phyloP scores from a whole-genome alignment of 2,888 invertebrate species.

The Archips xylosteana region DNA sequence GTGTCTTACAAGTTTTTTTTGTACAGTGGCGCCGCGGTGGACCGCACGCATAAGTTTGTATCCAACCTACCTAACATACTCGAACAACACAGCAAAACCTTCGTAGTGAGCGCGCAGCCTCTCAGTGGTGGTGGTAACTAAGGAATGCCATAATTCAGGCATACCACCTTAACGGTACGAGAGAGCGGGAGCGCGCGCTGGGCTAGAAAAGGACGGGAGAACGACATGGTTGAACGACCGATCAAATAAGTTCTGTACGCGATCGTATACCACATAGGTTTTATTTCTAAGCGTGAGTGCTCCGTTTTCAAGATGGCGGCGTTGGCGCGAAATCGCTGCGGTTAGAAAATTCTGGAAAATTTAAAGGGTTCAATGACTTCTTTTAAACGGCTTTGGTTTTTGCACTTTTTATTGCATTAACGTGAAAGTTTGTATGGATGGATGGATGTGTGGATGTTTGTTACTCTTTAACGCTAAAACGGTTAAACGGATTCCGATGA shows the following conservation, averaged over 20 bases:
- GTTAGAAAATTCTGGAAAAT: conserved; percentile 20
- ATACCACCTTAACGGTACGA: conserved; percentile 83
- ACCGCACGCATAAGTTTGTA: conserved; percentile 6
- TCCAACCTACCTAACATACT: conserved; percentile 52
- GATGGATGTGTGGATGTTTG: too few species aligned
- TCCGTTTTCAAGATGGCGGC: conserved; percentile 71
- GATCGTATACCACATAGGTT: conserved; percentile 80
- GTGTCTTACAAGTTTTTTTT: background rate
- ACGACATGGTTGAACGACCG: conserved; percentile 84
- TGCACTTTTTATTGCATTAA: too few species aligned
- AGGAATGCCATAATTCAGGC: conserved; percentile 84
- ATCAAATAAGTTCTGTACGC: conserved; percentile 84
- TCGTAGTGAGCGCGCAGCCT: conserved; percentile 74
- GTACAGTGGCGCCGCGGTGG: conserved; percentile 1
- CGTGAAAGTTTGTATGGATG: too few species aligned
- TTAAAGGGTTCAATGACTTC: too few species aligned
- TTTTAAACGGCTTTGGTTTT: background rate
- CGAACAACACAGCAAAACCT: conserved; percentile 68
- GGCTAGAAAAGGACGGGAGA: conserved; percentile 59
- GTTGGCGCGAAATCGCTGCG: conserved; percentile 56
- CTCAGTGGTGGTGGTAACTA: conserved; percentile 79
- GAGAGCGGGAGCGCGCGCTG: conserved; percentile 65
- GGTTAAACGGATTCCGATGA: too few species aligned
- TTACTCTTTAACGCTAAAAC: too few species aligned
- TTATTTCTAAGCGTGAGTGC: conserved; percentile 77